Percentiles rank a stretch among this genome's conserved stretches.
Evolutionary conservation across 2,888 invertebrate species (phyloP).

Genomic region (Zygogramma bicolorata): DNA sequence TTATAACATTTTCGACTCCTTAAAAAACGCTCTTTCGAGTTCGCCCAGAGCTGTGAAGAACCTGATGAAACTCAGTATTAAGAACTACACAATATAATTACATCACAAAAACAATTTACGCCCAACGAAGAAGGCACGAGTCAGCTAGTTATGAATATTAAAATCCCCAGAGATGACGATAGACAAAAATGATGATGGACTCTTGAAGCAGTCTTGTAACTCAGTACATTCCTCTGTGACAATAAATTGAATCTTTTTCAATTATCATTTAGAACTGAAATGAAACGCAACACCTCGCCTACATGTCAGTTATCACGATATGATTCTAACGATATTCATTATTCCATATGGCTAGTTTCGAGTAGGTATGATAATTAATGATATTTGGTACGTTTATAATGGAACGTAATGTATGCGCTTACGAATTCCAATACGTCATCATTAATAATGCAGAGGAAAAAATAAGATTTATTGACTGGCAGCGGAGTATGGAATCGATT

Average conservation of each 20-base stretch:
- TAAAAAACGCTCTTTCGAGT: too few relatives aligned
- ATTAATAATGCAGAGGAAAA: not conserved
- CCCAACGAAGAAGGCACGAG: too few relatives aligned
- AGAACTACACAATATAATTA: too few relatives aligned
- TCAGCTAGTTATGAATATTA: too few relatives aligned
- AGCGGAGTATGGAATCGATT: not conserved
- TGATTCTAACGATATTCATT: not conserved
- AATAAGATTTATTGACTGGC: not conserved
- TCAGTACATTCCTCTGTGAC: too few relatives aligned
- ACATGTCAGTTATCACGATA: not conserved
- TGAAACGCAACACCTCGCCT: not conserved
- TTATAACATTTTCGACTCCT: too few relatives aligned
- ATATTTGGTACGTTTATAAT: conserved; percentile 10
- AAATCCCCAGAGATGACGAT: too few relatives aligned
- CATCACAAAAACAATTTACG: too few relatives aligned
- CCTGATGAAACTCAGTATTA: too few relatives aligned
- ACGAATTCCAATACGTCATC: conserved; percentile 14
- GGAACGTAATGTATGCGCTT: conserved; percentile 7
- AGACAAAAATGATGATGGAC: too few relatives aligned
- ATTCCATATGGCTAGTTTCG: not conserved
- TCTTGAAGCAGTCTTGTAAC: too few relatives aligned
- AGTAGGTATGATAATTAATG: conserved; percentile 4
- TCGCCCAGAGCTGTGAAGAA: too few relatives aligned
- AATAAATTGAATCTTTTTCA: not conserved
- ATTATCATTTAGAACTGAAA: not conserved